phyloP scores from a whole-genome alignment of 2,888 invertebrate species.

The Trachelus iudaicus region DNA sequence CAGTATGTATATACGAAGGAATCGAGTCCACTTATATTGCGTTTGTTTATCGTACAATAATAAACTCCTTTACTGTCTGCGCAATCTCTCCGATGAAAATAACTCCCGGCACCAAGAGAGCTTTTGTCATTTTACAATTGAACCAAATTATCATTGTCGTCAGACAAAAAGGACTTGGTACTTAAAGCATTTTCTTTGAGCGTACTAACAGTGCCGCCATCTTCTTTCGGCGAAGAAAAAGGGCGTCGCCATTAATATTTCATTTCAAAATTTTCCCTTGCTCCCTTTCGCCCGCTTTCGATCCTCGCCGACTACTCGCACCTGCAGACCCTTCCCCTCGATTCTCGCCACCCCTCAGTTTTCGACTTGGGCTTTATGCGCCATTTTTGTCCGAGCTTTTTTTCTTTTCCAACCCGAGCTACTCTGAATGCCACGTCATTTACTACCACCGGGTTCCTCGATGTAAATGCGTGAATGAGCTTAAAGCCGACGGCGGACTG shows the following conservation, averaged over 20 bases:
- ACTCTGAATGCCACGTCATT: neutral
- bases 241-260: constrained; percentile 16
- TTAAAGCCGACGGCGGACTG: neutral
- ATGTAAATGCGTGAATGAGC: neutral
- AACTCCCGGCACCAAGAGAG: constrained; percentile 17
- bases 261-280: constrained; percentile 16
- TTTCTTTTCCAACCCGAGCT: neutral
- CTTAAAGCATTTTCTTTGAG: neutral
- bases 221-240: constrained; percentile 9
- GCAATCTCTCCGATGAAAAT: constrained; percentile 13
- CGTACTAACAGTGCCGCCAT: neutral
- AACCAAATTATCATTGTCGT: constrained; percentile 20
- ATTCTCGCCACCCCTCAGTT: neutral
- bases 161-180: neutral
- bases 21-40: neutral
- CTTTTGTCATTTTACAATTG: constrained; percentile 24
- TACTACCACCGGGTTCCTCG: neutral
- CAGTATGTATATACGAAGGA: neutral
- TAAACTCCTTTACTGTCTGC: constrained; percentile 12
- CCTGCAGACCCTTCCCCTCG: neutral
- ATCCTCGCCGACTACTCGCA: neutral
- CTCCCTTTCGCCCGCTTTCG: neutral
- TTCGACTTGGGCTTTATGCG: neutral
- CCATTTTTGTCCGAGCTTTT: neutral
- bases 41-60: constrained; percentile 19